These are phyloP conservation scores for Ditula angustiorana DNA, from an alignment of 2,888 invertebrate genomes.

Conservation along the genomic window DNA sequence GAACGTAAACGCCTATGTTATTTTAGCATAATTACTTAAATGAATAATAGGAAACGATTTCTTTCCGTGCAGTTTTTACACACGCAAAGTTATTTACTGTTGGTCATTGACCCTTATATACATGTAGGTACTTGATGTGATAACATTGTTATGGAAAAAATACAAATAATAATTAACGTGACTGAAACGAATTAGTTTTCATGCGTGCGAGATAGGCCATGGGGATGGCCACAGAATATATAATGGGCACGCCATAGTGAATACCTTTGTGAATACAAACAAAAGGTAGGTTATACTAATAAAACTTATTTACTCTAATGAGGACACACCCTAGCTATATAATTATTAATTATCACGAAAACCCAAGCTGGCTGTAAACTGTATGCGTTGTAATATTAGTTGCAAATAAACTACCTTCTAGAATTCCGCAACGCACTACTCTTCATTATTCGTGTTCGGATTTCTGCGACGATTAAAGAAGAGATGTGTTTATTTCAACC, in stretches of 20 bases:
- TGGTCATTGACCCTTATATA: not conserved
- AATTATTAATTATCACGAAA: not conserved
- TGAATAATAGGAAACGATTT: slow-evolving; percentile 51
- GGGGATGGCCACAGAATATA: not conserved
- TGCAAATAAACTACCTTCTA: too few relatives aligned
- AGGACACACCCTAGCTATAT: not conserved
- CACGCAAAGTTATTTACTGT: slow-evolving; percentile 44
- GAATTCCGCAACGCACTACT: too few relatives aligned
- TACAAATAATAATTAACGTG: slow-evolving; percentile 1
- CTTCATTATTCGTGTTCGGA: too few relatives aligned
- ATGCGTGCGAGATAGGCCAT: slow-evolving; percentile 4
- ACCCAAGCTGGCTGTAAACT: not conserved
- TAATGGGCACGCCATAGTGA: not conserved
- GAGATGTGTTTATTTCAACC: too few relatives aligned
- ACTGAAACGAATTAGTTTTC: slow-evolving; percentile 14
- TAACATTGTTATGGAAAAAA: slow-evolving; percentile 2
- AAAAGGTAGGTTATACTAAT: not conserved
- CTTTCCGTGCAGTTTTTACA: slow-evolving; percentile 46
- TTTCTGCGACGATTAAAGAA: too few relatives aligned
- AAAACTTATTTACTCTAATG: not conserved
- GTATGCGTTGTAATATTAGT: too few relatives aligned
- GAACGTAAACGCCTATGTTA: slow-evolving; percentile 38
- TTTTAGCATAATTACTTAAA: slow-evolving; percentile 34
- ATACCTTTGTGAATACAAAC: not conserved
- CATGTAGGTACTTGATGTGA: not conserved